phyloP scores from a whole-genome alignment of 2,113 vertebrate species.

The Centrocercus urophasianus region DNA sequence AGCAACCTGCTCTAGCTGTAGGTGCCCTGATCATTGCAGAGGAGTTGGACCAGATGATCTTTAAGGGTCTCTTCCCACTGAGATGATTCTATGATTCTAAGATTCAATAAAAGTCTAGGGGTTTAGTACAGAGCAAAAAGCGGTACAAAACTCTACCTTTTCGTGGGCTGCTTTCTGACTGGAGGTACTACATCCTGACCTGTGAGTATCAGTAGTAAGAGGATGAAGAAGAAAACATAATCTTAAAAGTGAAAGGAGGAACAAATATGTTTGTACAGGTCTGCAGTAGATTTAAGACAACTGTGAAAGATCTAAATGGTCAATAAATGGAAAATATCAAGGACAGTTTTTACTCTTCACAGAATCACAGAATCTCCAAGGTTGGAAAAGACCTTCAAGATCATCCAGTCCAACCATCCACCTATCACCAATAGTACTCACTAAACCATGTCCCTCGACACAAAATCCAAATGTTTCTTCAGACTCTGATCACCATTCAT shows the following conservation, averaged over 20 bases:
- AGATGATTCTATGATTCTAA: too few relatives aligned
- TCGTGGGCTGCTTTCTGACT: not conserved
- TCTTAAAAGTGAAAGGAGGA: not conserved
- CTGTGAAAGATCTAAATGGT: not conserved
- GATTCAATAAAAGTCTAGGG: not conserved
- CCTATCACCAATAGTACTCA: too few relatives aligned
- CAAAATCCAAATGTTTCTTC: not conserved
- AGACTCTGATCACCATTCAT: not conserved
- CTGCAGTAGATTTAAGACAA: not conserved
- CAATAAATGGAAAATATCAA: not conserved
- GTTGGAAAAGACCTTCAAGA: too few relatives aligned
- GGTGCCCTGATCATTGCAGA: too few relatives aligned
- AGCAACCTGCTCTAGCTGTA: too few relatives aligned
- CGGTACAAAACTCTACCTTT: not conserved
- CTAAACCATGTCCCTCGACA: too few relatives aligned
- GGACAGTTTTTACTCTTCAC: not conserved
- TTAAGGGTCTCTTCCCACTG: too few relatives aligned
- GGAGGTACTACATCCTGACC: not conserved
- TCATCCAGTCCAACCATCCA: too few relatives aligned
- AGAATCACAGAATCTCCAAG: too few relatives aligned
- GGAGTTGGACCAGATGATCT: too few relatives aligned
- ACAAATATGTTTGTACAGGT: not conserved
- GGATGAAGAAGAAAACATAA: not conserved
- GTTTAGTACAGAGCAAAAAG: not conserved
- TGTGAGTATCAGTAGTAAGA: not conserved